Conservation (phyloP, 2,113 vertebrate species). For the Speoplatyrhinus poulsoni region DNA sequence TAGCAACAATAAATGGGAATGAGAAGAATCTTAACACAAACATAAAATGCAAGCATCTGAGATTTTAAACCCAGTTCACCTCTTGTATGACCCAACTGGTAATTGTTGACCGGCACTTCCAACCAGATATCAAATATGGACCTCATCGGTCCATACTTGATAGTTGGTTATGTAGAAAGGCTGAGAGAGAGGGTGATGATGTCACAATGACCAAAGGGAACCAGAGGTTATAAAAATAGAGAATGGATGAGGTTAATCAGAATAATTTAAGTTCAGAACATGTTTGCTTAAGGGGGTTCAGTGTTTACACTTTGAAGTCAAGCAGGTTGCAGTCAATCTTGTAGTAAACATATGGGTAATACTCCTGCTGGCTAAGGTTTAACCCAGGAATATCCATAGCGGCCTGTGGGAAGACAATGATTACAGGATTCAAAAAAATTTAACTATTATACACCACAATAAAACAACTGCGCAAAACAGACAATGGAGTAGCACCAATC, state of each 20-base stretch:
- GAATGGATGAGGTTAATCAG: background rate
- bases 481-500: no score
- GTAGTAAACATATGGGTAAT: conserved; percentile 98
- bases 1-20: background rate
- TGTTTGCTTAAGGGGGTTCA: background rate
- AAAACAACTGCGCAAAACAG: no score
- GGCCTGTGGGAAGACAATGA: conserved; percentile 72
- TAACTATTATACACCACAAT: background rate
- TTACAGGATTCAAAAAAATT: background rate
- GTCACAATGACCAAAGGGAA: background rate
- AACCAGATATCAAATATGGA: background rate
- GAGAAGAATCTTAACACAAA: background rate
- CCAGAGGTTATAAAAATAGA: background rate
- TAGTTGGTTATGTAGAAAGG: background rate
- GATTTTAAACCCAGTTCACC: conserved; percentile 14
- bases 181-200: background rate
- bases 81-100: background rate
- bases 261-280: conserved; percentile 30
- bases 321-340: conserved; percentile 97
- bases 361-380: conserved; percentile 97
- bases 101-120: background rate
- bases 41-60: conserved; percentile 4
- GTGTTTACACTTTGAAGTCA: conserved; percentile 88
- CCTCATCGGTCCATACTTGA: no score
- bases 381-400: conserved; percentile 96